These are phyloP conservation scores for Ichneumoninae sp. DNA, from an alignment of 2,888 invertebrate genomes.

Conservation along the genomic window DNA sequence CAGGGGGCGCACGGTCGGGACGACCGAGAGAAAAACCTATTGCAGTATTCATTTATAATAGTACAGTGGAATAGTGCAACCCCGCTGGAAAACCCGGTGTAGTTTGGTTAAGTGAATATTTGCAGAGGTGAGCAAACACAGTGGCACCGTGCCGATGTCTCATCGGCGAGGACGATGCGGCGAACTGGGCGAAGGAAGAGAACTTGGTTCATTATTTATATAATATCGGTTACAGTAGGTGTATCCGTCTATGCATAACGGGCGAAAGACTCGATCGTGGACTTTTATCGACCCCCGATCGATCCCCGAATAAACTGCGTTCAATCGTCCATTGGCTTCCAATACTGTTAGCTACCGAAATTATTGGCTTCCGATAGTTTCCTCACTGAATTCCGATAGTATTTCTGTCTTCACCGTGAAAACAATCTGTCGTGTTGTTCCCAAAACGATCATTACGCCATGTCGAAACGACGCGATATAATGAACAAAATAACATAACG, in stretches of 20 bases:
- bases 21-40: background rate
- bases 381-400: background rate
- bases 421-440: background rate
- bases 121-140: conserved; percentile 78
- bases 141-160: conserved; percentile 53
- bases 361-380: conserved; percentile 11
- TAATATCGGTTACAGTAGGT: conserved; percentile 18
- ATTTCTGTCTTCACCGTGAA: background rate
- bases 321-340: conserved; percentile 59
- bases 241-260: background rate
- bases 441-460: background rate
- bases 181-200: conserved; percentile 23
- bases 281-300: conserved; percentile 79
- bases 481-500: too few relatives aligned
- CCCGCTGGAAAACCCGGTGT: conserved; percentile 32
- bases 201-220: conserved; percentile 59
- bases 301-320: conserved; percentile 76
- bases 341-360: conserved; percentile 4
- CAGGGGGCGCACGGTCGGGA: background rate
- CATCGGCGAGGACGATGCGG: conserved; percentile 27
- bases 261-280: conserved; percentile 71
- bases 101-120: conserved; percentile 76
- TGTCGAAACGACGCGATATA: too few relatives aligned
- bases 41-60: conserved; percentile 29
- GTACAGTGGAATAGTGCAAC: conserved; percentile 3